Conservation (phyloP, 2,888 invertebrate genomes). For the Galeruca laticollis region DNA sequence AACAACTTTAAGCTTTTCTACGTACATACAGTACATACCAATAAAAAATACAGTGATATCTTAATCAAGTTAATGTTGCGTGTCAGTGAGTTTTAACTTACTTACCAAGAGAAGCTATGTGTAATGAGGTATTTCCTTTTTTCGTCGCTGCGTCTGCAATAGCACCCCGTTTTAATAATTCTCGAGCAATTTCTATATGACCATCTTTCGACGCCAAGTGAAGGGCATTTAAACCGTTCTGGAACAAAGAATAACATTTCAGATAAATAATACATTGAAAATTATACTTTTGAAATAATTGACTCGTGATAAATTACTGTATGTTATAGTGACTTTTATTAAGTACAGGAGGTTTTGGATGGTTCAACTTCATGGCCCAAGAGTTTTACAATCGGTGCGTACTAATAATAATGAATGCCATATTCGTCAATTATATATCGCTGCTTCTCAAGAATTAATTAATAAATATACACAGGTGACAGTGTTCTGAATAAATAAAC, state of each 20-base stretch:
- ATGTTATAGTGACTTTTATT: no score
- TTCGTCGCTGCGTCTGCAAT: conserved; percentile 96
- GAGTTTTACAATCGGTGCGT: no score
- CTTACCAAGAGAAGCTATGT: conserved; percentile 89
- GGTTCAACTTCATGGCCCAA: no score
- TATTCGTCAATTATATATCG: no score
- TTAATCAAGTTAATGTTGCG: not conserved
- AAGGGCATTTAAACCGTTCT: conserved; percentile 97
- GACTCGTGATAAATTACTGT: no score
- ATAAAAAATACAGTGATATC: not conserved
- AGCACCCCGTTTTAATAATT: conserved; percentile 90
- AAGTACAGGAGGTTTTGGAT: no score
- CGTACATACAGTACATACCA: no score
- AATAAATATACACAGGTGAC: no score
- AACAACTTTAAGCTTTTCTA: no score
- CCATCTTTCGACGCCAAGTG: conserved; percentile 99
- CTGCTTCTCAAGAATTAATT: no score
- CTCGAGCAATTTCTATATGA: conserved; percentile 92
- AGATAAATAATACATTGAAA: conserved; percentile 20
- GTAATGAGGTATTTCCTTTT: conserved; percentile 96
- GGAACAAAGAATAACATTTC: conserved; percentile 58
- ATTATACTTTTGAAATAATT: conserved; percentile 2
- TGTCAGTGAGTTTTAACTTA: conserved; percentile 45
- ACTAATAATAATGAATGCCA: no score
- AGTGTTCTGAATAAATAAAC: no score